Evolutionary conservation across 2,797 vertebrate genomes (phyloP).

Genomic region (Balearica regulorum): DNA sequence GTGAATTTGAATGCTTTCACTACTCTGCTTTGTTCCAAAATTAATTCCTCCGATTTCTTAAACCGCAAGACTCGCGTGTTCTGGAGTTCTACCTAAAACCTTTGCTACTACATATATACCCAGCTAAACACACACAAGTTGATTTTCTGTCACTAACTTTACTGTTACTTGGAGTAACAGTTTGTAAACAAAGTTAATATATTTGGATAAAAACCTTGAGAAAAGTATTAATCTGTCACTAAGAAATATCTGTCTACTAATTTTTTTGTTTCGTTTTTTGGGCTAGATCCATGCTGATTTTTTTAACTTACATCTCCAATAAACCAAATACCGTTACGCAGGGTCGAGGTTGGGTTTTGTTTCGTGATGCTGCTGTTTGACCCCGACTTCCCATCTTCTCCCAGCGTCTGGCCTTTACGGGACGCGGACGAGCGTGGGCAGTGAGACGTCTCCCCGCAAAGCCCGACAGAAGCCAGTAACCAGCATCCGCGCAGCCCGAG

Average conservation of each 20-base stretch:
- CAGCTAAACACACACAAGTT: not conserved
- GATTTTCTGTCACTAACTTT: constrained; percentile 5
- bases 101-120: not conserved
- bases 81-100: not conserved
- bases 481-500: rapidly evolving
- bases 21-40: not conserved
- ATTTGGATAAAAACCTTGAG: constrained; percentile 32
- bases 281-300: not conserved
- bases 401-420: not conserved
- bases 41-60: not conserved
- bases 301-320: constrained; percentile 38
- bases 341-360: not conserved
- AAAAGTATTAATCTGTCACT: not conserved
- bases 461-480: not conserved
- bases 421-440: rapidly evolving
- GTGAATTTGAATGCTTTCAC: not conserved
- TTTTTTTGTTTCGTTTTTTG: not conserved
- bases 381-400: not conserved
- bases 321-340: constrained; percentile 36
- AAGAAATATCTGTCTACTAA: not conserved
- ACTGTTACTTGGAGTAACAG: not conserved
- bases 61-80: not conserved
- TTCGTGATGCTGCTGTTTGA: not conserved
- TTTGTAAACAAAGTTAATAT: constrained; percentile 51
- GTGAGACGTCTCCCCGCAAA: not conserved